These are phyloP conservation scores for Cheumatopsyche charites DNA, from an alignment of 1,140 invertebrate species.

Conservation along the genomic window DNA sequence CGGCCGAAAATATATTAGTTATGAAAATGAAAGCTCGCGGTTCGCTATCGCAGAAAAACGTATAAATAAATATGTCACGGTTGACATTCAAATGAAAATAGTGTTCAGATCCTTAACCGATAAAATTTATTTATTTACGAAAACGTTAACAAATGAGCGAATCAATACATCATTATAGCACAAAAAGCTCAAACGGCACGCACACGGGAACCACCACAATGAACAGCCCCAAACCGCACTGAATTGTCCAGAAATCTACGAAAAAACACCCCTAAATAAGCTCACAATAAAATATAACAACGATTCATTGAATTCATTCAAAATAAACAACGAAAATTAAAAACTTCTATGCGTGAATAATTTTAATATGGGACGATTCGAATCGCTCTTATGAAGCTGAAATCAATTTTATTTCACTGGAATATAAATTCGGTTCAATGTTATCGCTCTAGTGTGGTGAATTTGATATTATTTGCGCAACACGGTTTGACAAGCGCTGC, in stretches of 20 bases:
- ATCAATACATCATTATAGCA: slow-evolving; percentile 34
- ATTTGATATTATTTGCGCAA: not conserved
- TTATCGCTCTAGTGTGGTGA: no score
- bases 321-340: no score
- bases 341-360: no score
- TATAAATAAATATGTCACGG: slow-evolving; percentile 35
- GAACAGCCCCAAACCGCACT: no score
- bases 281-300: no score
- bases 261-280: no score
- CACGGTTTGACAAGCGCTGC: slow-evolving; percentile 11
- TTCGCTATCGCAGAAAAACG: slow-evolving; percentile 14
- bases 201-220: not conserved
- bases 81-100: slow-evolving; percentile 29
- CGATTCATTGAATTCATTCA: no score
- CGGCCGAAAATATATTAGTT: not conserved
- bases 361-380: no score
- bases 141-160: slow-evolving; percentile 28
- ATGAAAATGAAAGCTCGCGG: not conserved
- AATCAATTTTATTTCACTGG: no score
- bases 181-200: slow-evolving; percentile 27
- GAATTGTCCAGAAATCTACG: no score
- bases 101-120: slow-evolving; percentile 6
- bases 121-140: slow-evolving; percentile 33
- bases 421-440: no score
- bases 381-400: no score